Evolutionary conservation across 2,888 invertebrate species (phyloP), one percentile per base, ranked within the genome.

Genomic region (Sminthurinus aureus): DNA sequence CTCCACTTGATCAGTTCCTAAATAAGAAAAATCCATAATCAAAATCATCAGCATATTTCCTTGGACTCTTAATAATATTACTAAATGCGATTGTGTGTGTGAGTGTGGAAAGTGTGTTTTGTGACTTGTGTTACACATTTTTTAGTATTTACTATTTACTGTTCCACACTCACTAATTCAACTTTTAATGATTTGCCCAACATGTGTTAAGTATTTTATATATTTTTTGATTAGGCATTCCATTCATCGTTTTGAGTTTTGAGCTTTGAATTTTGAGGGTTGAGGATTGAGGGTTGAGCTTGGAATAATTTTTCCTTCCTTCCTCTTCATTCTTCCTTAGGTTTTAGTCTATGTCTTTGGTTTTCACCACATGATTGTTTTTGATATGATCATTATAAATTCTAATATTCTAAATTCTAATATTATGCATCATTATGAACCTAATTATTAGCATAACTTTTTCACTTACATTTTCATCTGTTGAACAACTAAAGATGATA

Each of bases 61-160:
- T 77, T 77, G 58, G 64, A 77, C 77, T 64, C 58, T 15, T 58
- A 38, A 58, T 58, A 58, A 58, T 58, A 2, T 58, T 58, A 58
- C 18, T 58, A 58, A 15, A 15, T 18, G 2, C 38, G 38, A 38
- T 38, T 38, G 38, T 38, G 38, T 38, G 38, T 38, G 38, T 38
- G 38, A 38, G 38, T 6, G 38, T 38, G 1, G 38, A 38, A 38
- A 38, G 38, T 38, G 38, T 38, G 38, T 38, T 38, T 38, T 1
- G 38, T 38, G 38, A 1, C 6, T 38, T 38, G 38, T 38, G 38
- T 38, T 38, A 38, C 38, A 38, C 38, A 38, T 38, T 38, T 1
- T 38, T 38, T 38, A 6, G 6, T 4, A 6, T 58, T 58, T 58
- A 9, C 2, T 6, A 2, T 58, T 58, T 58, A 58, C 58, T 6